phyloP scores from a whole-genome alignment of 2,113 vertebrate genomes.

The Morone chrysops region DNA sequence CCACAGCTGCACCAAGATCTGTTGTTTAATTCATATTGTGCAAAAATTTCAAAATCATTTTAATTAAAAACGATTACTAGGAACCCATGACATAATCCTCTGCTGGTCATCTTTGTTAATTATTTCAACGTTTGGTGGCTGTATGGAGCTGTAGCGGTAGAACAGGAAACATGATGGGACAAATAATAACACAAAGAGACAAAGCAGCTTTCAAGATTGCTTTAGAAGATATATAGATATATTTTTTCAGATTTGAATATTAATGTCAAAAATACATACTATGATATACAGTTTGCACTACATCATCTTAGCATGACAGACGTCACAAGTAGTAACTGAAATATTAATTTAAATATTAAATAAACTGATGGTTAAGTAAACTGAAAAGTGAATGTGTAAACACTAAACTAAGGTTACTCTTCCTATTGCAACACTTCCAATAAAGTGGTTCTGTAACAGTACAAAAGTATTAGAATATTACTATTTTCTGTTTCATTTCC shows the following conservation, averaged over 20 bases:
- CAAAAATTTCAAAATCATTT: background rate
- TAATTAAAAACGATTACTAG: background rate
- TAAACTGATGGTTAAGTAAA: conserved; percentile 88
- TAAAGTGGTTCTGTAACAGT: conserved; percentile 97
- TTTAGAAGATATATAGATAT: conserved; percentile 89
- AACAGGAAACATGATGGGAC: background rate
- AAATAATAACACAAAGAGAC: conserved; percentile 56
- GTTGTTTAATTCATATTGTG: background rate
- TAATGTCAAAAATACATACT: conserved; percentile 99
- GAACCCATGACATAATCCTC: background rate
- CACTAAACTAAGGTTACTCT: conserved; percentile 94
- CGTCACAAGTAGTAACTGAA: conserved; percentile 97
- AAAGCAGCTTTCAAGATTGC: conserved; percentile 68
- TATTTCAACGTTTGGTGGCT: background rate
- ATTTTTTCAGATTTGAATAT: conserved; percentile 96
- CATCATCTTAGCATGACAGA: conserved; percentile 96
- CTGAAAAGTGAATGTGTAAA: conserved; percentile 95
- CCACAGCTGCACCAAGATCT: background rate
- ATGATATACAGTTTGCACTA: conserved; percentile 99
- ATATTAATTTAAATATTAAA: conserved; percentile 99
- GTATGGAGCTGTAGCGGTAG: background rate
- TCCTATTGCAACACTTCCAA: conserved; percentile 98
- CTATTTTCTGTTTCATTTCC: conserved; percentile 88
- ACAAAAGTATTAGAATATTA: conserved; percentile 91
- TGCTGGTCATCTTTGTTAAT: background rate